Conservation (phyloP, 2,797 vertebrate genomes). For the Podarcis siculus region DNA sequence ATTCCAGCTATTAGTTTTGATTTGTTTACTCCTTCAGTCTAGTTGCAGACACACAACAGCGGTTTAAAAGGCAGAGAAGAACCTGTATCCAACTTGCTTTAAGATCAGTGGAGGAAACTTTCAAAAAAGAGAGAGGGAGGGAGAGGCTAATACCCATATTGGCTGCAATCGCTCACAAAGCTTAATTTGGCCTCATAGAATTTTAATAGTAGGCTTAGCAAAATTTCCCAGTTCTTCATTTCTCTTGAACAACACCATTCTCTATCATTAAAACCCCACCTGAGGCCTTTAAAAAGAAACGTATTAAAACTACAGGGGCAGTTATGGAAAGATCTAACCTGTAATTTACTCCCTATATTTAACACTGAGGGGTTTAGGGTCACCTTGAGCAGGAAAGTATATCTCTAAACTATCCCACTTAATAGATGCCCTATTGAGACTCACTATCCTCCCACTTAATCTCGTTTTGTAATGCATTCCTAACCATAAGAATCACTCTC, state of each 20-base stretch:
- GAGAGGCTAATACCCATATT: slow-evolving; percentile 7
- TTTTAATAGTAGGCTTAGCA: not conserved
- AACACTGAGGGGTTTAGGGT: not conserved
- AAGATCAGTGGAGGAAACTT: not conserved
- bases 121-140: slow-evolving; percentile 36
- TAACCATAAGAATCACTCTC: slow-evolving; percentile 18
- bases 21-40: slow-evolving; percentile 20
- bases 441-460: slow-evolving; percentile 21
- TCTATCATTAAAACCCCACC: not conserved
- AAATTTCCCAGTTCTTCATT: not conserved
- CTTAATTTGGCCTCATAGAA: not conserved
- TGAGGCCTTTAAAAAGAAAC: slow-evolving; percentile 1
- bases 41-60: not conserved
- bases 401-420: not conserved
- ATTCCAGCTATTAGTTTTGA: slow-evolving; percentile 49
- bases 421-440: slow-evolving; percentile 28
- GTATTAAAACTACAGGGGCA: not conserved
- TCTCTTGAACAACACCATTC: not conserved
- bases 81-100: slow-evolving; percentile 10
- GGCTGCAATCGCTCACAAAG: slow-evolving; percentile 1
- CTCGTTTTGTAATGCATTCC: slow-evolving; percentile 22
- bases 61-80: slow-evolving; percentile 27
- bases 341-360: not conserved
- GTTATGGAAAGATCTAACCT: slow-evolving; percentile 7
- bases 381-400: slow-evolving; percentile 11